Conservation (phyloP, 2,888 invertebrate genomes). For the Eulithis prunata region DNA sequence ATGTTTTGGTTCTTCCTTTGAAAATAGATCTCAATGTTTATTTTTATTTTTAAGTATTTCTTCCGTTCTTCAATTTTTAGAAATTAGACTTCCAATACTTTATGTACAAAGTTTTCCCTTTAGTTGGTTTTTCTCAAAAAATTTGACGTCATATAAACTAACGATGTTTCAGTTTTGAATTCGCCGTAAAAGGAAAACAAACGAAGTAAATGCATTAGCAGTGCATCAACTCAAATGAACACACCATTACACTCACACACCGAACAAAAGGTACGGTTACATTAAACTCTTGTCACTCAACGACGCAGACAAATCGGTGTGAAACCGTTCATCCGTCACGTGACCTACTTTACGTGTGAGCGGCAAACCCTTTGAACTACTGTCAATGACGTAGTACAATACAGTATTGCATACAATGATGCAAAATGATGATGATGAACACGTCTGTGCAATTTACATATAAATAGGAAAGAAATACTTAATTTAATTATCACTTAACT, state of each 20-base stretch:
- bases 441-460: background rate
- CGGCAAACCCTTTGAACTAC: conserved; percentile 46
- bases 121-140: no score
- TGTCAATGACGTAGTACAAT: conserved; percentile 24
- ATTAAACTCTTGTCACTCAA: conserved; percentile 39
- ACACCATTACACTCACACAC: conserved; percentile 26
- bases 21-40: no score
- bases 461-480: background rate
- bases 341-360: conserved; percentile 55
- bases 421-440: background rate
- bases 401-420: conserved; percentile 11
- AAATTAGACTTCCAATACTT: no score
- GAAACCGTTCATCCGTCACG: conserved; percentile 52
- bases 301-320: conserved; percentile 47
- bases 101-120: no score
- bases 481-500: no score
- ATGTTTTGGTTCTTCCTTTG: no score
- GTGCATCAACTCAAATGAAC: conserved; percentile 27
- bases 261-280: conserved; percentile 32
- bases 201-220: conserved; percentile 25
- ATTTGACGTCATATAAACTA: background rate
- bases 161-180: background rate
- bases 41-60: no score
- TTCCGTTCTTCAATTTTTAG: no score
- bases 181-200: background rate